These are phyloP conservation scores for Hydropsyche betteni DNA, from an alignment of 2,888 invertebrate genomes.

Conservation along the genomic window DNA sequence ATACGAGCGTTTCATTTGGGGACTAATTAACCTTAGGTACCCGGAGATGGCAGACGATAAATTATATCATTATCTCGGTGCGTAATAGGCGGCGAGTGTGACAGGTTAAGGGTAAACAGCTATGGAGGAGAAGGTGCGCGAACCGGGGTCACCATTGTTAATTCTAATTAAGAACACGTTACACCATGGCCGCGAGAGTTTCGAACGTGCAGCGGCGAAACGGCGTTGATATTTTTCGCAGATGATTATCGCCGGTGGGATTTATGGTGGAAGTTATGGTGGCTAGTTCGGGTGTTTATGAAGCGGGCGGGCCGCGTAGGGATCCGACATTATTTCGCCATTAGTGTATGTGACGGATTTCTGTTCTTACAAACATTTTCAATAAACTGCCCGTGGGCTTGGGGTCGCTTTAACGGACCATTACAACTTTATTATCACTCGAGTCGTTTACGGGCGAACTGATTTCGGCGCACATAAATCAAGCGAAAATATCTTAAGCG, in stretches of 20 bases:
- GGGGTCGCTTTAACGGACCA: constrained; percentile 21
- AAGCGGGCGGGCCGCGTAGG: not conserved
- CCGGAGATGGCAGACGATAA: constrained; percentile 27
- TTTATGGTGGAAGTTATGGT: not conserved
- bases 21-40: constrained; percentile 38
- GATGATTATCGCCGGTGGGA: not conserved
- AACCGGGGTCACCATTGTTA: constrained; percentile 24
- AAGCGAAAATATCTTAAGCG: constrained; percentile 9
- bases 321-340: constrained; percentile 25
- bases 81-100: constrained; percentile 24
- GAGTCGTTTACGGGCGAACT: constrained; percentile 11
- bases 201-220: not conserved
- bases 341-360: constrained; percentile 28
- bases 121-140: constrained; percentile 4
- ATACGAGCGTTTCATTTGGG: constrained; percentile 36
- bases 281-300: constrained; percentile 8
- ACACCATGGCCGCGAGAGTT: not conserved
- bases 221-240: not conserved
- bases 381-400: constrained; percentile 18
- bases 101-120: constrained; percentile 24
- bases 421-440: constrained; percentile 28
- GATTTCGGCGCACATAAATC: constrained; percentile 16
- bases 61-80: constrained; percentile 34
- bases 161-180: constrained; percentile 18
- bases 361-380: constrained; percentile 31